Percentiles rank a stretch among this genome's conserved stretches.
These are phyloP conservation scores for Aulostomus chinensis DNA, from an alignment of 2,797 vertebrate species.

Conservation along the genomic window DNA sequence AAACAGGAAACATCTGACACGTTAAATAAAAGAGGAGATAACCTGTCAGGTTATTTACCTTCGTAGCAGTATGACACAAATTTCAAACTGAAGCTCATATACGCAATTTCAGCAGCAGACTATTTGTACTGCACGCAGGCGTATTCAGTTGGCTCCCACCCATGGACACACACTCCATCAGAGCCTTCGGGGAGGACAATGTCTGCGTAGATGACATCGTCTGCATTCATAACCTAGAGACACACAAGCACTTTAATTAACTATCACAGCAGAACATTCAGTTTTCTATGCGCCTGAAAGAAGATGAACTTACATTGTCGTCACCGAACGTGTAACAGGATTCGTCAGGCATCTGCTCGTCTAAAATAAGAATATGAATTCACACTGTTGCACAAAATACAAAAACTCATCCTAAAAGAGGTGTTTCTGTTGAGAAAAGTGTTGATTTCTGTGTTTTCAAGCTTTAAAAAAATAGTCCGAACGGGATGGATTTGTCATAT, in stretches of 20 bases:
- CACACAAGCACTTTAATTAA: conserved; percentile 1
- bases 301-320: conserved; percentile 21
- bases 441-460: no score
- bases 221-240: conserved; percentile 13
- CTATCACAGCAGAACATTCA: background rate
- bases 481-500: no score
- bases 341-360: background rate
- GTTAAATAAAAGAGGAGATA: no score
- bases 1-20: no score
- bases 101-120: background rate
- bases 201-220: conserved; percentile 56
- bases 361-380: conserved; percentile 20
- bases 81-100: background rate
- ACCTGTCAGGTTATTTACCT: no score
- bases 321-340: background rate
- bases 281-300: rapidly evolving
- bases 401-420: no score
- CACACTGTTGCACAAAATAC: background rate
- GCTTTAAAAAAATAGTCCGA: no score
- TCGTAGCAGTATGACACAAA: no score
- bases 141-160: conserved; percentile 44
- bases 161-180: background rate
- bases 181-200: conserved; percentile 6
- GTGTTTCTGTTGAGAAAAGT: no score
- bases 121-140: conserved; percentile 32